Evolutionary conservation across 1,140 invertebrate genomes (phyloP).

Genomic region (Eriocheir sinensis): DNA sequence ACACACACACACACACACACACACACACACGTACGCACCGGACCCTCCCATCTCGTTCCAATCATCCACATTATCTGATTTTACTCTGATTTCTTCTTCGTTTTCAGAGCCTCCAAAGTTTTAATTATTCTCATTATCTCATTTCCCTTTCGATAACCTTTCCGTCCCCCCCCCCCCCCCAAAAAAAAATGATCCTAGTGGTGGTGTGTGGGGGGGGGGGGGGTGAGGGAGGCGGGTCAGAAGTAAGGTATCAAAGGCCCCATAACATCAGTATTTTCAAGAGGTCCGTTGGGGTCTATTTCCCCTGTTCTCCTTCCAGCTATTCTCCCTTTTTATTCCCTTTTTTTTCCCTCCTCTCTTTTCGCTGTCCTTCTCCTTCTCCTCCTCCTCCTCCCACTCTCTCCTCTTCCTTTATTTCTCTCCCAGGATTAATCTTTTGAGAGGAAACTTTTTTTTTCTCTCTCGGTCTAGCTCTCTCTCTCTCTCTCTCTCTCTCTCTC

Average conservation of each 20-base stretch:
- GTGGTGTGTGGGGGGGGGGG: too few relatives aligned
- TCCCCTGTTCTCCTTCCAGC: too few relatives aligned
- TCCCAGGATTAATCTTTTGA: not conserved
- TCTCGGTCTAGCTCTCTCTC: too few relatives aligned
- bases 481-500: too few relatives aligned
- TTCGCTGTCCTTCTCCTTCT: not conserved
- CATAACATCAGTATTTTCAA: too few relatives aligned
- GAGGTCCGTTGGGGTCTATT: too few relatives aligned
- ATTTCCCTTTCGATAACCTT: slow-evolving; percentile 4
- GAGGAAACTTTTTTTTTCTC: not conserved
- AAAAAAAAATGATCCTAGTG: too few relatives aligned
- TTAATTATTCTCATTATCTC: not conserved
- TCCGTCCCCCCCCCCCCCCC: too few relatives aligned
- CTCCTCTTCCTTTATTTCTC: not conserved
- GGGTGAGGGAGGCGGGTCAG: too few relatives aligned
- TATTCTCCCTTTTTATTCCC: too few relatives aligned
- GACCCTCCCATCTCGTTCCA: not conserved
- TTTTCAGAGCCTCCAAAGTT: not conserved
- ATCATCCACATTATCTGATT: not conserved
- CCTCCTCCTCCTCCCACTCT: not conserved
- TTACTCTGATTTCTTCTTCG: not conserved
- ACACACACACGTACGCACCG: not conserved
- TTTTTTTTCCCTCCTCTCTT: too few relatives aligned
- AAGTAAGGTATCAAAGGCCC: too few relatives aligned
- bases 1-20: slow-evolving; percentile 10